phyloP scores from a whole-genome alignment of 64 coral and sea anemone genomes.

The Pachyseris speciosa region DNA sequence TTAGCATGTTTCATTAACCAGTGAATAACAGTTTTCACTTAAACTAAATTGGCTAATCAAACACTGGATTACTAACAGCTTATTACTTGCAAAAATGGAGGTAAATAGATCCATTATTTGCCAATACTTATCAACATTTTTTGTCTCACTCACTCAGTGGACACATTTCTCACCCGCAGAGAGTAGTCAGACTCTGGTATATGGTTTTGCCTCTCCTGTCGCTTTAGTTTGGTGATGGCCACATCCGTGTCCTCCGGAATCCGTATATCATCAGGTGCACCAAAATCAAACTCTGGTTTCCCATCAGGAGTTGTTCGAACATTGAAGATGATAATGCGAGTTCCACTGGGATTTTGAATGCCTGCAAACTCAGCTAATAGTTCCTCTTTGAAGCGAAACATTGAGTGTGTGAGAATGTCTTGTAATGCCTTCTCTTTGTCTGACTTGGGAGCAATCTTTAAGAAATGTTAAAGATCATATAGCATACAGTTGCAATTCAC shows the following conservation, averaged over 20 bases:
- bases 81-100: too few relatives aligned
- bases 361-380: constrained; percentile 72
- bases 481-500: too few relatives aligned
- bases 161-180: constrained; percentile 64
- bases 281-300: constrained; percentile 93
- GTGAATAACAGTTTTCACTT: too few relatives aligned
- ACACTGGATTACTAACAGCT: too few relatives aligned
- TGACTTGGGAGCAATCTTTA: constrained; percentile 71
- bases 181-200: constrained; percentile 98
- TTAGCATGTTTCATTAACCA: too few relatives aligned
- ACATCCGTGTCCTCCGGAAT: constrained; percentile 89
- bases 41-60: too few relatives aligned
- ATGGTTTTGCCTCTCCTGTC: constrained; percentile 89
- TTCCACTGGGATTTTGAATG: constrained; percentile 79
- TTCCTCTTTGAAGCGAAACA: constrained; percentile 83
- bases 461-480: constrained; percentile 10
- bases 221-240: constrained; percentile 76
- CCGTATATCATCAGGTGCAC: constrained; percentile 69
- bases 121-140: too few relatives aligned
- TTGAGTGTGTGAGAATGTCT: constrained; percentile 80
- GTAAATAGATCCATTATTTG: too few relatives aligned
- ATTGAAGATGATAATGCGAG: constrained; percentile 86
- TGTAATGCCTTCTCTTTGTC: constrained; percentile 85
- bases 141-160: neutral
- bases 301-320: constrained; percentile 84